Evolutionary conservation across 2,888 invertebrate genomes (phyloP).

Genomic region (Pachymerium ferrugineum): DNA sequence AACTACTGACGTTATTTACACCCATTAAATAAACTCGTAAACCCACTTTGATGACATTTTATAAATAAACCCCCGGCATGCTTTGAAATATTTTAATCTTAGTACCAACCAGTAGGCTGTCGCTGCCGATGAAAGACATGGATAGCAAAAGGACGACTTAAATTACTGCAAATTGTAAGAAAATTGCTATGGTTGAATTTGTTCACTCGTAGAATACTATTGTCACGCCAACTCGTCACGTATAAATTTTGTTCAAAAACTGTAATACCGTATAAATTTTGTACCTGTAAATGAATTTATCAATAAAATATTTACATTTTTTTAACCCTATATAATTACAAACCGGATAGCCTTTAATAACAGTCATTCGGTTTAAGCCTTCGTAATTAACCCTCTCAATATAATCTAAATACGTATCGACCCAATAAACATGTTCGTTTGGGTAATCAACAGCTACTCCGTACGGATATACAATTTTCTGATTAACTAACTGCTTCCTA

Average conservation of each 20-base stretch:
- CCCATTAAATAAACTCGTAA: constrained; percentile 20
- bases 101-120: constrained; percentile 63
- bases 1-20: no score
- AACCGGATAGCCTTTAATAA: constrained; percentile 55
- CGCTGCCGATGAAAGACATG: constrained; percentile 69
- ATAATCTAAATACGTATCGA: constrained; percentile 71
- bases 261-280: constrained; percentile 64
- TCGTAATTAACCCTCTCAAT: constrained; percentile 73
- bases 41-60: no score
- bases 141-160: constrained; percentile 59
- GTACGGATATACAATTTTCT: constrained; percentile 70
- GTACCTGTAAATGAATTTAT: constrained; percentile 50
- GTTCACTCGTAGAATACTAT: constrained; percentile 58
- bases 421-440: constrained; percentile 68
- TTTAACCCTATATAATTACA: constrained; percentile 39
- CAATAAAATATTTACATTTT: background rate
- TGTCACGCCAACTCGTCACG: constrained; percentile 65
- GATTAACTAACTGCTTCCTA: constrained; percentile 57
- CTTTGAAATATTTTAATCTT: background rate
- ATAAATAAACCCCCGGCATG: background rate
- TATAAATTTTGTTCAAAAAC: constrained; percentile 68
- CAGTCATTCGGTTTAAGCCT: constrained; percentile 60
- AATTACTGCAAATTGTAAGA: constrained; percentile 49
- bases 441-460: constrained; percentile 68
- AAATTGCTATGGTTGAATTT: constrained; percentile 54